Evolutionary conservation across 92 coral and sea anemone species (phyloP).

Genomic region (Micromussa lordhowensis): DNA sequence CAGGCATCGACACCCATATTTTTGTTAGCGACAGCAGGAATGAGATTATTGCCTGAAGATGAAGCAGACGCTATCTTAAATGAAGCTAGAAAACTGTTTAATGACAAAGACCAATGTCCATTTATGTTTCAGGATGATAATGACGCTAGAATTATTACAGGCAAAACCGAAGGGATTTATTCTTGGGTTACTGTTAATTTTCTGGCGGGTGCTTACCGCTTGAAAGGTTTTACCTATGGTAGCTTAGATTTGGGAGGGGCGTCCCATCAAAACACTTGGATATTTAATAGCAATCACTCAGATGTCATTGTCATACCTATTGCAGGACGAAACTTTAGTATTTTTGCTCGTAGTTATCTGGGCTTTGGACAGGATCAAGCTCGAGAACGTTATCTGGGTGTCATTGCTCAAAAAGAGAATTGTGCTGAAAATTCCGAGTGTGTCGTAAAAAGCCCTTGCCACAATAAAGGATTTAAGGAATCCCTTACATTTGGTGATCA

Average conservation of each 20-base stretch:
- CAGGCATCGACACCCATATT: constrained; percentile 50
- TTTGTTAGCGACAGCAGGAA: constrained; percentile 74
- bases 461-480: constrained; percentile 47
- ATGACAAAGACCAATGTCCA: constrained; percentile 50
- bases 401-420: constrained; percentile 7
- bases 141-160: constrained; percentile 48
- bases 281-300: neutral
- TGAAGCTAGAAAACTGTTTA: constrained; percentile 50
- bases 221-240: constrained; percentile 7
- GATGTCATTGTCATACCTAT: constrained; percentile 8
- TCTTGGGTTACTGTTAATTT: constrained; percentile 68
- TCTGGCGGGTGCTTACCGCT: constrained; percentile 39
- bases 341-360: constrained; percentile 68
- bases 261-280: constrained; percentile 59
- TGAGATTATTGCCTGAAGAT: constrained; percentile 51
- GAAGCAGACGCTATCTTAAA: constrained; percentile 27
- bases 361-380: constrained; percentile 67
- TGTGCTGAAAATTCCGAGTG: neutral
- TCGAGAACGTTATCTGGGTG: constrained; percentile 25
- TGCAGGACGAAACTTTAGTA: constrained; percentile 28
- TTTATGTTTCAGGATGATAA: constrained; percentile 47
- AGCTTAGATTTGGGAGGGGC: constrained; percentile 72
- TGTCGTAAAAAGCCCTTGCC: constrained; percentile 61
- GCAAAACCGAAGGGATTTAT: constrained; percentile 59
- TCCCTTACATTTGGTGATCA: constrained; percentile 11